A percentile compares a stretch with the other conserved stretches of the same genome.
These are phyloP conservation scores for Avahi laniger DNA, from an alignment of 2,797 vertebrate genomes.

Conservation along the genomic window DNA sequence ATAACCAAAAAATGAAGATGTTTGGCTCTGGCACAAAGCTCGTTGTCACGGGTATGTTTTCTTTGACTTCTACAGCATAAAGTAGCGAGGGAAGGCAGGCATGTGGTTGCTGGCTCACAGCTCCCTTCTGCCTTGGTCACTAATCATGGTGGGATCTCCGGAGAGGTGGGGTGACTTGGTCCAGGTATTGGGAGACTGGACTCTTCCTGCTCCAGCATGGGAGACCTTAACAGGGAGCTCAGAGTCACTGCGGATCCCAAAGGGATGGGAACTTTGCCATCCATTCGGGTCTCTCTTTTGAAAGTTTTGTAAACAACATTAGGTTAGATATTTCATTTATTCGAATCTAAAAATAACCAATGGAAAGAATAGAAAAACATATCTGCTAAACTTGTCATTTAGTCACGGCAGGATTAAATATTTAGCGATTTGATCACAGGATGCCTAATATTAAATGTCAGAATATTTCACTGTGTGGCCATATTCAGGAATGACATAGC, in stretches of 20 bases:
- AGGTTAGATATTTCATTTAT: neutral
- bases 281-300: neutral
- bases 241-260: neutral
- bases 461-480: neutral
- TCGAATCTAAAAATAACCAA: neutral
- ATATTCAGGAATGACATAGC: neutral
- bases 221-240: neutral
- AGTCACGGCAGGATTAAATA: neutral
- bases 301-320: neutral
- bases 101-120: neutral
- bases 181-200: neutral
- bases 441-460: neutral
- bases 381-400: neutral
- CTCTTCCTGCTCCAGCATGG: neutral
- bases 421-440: neutral
- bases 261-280: accelerated
- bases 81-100: neutral
- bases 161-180: neutral
- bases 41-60: slow-evolving; percentile 28
- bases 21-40: slow-evolving; percentile 69
- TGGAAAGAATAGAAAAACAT: neutral
- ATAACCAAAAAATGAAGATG: accelerated
- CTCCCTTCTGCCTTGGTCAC: neutral
- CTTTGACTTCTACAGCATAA: neutral
- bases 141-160: neutral